Evolutionary conservation across 2,888 invertebrate species (phyloP), one percentile per base, ranked within the genome.

Genomic region (Macrophya annulata): DNA sequence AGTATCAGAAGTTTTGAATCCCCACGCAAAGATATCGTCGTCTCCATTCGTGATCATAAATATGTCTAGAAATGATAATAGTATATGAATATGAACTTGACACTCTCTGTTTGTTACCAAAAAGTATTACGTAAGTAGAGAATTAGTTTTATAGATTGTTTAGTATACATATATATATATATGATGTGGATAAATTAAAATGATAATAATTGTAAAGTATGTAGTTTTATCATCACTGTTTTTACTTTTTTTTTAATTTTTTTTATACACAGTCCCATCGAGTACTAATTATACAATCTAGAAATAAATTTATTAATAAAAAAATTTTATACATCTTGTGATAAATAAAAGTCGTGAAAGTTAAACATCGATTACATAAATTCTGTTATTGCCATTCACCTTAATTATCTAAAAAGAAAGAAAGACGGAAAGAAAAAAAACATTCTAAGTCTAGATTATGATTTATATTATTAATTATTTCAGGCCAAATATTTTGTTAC

Each of bases 121-220:
- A 68, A 83, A 83, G 43, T 45, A 83, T 40, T 81, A 43, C 43
- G 62, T 81, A 83, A 43, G 62, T 48, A 62, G 25, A 62, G 25
- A 31, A 76, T 76, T 77, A 77, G 8, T 45, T 45, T 10, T 76
- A 37, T 76, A 37, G 79, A 62, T 37, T 62, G 40, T 62, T 59
- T 6, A 25, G n/a, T 59, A 48, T 25, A 51, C 21, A 9, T 74
- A 71, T 37, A 71, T 12, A 17, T 62, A 10, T 72, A 43, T 43
- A 17, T 37, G 31, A 17, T 55, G n/a, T 59, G 55, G 43, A 21
- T 74, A 45, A 45, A 45, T 74, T 21, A 45, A 0, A 74, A 74
- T 21, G 9, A 74, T 21, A 21, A 17, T 21, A 12, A 17, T 17
- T 68, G 37, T 37, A 68, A 4, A 37, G 17, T 68, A 9, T 17